Conservation (phyloP, 2,888 invertebrate genomes). For the Amphipyra tragopoginis region DNA sequence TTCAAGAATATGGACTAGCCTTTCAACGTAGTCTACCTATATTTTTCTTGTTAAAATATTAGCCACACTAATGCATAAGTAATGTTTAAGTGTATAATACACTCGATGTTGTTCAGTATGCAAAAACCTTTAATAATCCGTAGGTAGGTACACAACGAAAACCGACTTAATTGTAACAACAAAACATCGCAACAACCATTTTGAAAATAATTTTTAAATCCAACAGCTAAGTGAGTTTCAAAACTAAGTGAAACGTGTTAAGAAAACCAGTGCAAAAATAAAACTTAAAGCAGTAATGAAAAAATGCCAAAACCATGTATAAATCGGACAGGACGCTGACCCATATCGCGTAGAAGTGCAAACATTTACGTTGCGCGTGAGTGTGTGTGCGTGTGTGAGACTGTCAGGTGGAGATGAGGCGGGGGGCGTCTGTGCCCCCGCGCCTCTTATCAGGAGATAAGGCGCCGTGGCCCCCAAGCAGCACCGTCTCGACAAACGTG, state of each 20-base stretch:
- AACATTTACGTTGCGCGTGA: slow-evolving; percentile 71
- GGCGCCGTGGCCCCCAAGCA: slow-evolving; percentile 81
- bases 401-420: slow-evolving; percentile 88
- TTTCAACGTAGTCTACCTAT: not conserved
- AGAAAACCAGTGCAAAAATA: slow-evolving; percentile 61
- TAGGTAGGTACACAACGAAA: not conserved
- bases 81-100: not conserved
- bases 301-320: slow-evolving; percentile 76
- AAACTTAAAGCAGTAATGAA: slow-evolving; percentile 68
- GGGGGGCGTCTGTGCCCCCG: slow-evolving; percentile 87
- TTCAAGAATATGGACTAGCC: not conserved
- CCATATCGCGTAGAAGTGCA: slow-evolving; percentile 68
- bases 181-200: slow-evolving; percentile 70
- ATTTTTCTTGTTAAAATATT: no score
- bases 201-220: slow-evolving; percentile 39
- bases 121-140: not conserved
- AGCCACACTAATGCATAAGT: no score
- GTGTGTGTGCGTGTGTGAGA: slow-evolving; percentile 75
- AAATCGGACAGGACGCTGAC: slow-evolving; percentile 87
- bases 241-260: slow-evolving; percentile 59
- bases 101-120: no score
- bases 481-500: slow-evolving; percentile 79
- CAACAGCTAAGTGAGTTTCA: slow-evolving; percentile 53
- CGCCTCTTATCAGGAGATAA: slow-evolving; percentile 89
- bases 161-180: slow-evolving; percentile 32